phyloP scores from a whole-genome alignment of 2,113 vertebrate species.

The Etheostoma spectabile region DNA sequence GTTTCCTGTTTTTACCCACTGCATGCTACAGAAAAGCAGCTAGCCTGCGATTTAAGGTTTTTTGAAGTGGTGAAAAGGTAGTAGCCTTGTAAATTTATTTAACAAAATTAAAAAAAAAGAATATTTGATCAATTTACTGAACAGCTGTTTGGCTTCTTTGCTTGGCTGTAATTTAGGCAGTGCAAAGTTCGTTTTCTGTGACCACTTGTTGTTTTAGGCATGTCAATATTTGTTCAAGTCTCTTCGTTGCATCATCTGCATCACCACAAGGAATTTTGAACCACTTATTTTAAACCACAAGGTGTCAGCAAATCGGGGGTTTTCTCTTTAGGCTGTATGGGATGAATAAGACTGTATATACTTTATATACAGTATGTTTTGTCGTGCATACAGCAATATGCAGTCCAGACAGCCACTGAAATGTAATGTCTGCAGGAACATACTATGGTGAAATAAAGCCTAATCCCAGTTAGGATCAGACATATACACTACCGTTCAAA shows the following conservation, averaged over 20 bases:
- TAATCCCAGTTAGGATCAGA: background rate
- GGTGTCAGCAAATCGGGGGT: slow-evolving; percentile 40
- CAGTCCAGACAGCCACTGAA: too few relatives aligned
- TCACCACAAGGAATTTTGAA: background rate
- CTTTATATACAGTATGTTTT: background rate
- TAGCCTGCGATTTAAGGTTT: slow-evolving; percentile 42
- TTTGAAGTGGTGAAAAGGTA: slow-evolving; percentile 51
- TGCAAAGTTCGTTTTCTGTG: slow-evolving; percentile 47
- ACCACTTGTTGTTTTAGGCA: background rate
- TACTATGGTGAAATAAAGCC: background rate
- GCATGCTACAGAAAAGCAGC: slow-evolving; percentile 60
- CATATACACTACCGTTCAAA: too few relatives aligned
- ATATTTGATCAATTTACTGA: background rate
- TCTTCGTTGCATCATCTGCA: background rate
- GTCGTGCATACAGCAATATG: background rate
- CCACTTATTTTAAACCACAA: slow-evolving; percentile 27
- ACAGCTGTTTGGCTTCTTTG: background rate
- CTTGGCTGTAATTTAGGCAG: background rate
- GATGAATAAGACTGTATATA: too few relatives aligned
- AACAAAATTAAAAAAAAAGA: slow-evolving; percentile 9
- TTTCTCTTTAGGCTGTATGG: background rate
- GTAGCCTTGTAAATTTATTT: slow-evolving; percentile 66
- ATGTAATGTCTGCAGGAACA: too few relatives aligned
- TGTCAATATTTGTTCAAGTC: slow-evolving; percentile 15
- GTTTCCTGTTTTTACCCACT: slow-evolving; percentile 2